These are phyloP conservation scores for Akabosia matsudoensis DNA, from an alignment of 1,140 invertebrate genomes.

Conservation along the genomic window DNA sequence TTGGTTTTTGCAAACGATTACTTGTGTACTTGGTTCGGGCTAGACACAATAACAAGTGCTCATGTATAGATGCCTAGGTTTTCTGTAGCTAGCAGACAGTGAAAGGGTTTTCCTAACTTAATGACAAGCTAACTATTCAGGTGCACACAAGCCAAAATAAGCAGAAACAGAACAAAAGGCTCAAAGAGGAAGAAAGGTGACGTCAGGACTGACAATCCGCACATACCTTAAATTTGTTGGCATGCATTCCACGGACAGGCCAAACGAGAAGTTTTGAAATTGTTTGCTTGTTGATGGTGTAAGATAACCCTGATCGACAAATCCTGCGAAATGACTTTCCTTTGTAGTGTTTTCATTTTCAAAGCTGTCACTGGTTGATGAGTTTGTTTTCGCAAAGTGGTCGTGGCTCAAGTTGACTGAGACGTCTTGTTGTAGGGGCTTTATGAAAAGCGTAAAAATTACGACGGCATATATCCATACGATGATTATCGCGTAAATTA, in stretches of 20 bases:
- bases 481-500: slow-evolving; percentile 1
- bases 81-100: too few species aligned
- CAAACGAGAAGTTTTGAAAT: slow-evolving; percentile 15
- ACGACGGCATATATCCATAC: slow-evolving; percentile 6
- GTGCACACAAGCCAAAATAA: too few species aligned
- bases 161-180: background rate
- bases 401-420: background rate
- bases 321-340: background rate
- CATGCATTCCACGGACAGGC: slow-evolving; percentile 1
- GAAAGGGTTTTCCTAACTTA: too few species aligned
- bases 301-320: background rate
- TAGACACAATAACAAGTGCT: too few species aligned
- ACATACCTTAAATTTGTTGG: slow-evolving; percentile 16
- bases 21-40: too few species aligned
- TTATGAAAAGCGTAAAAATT: slow-evolving; percentile 8
- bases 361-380: slow-evolving; percentile 1
- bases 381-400: background rate
- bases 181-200: background rate
- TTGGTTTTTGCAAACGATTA: too few species aligned
- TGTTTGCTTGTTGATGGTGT: background rate
- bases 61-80: too few species aligned
- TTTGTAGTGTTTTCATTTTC: background rate
- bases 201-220: background rate
- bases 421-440: background rate
- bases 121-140: too few species aligned